These are phyloP conservation scores for Rhodinocichla rosea DNA, from an alignment of 2,113 vertebrate species.

Conservation along the genomic window DNA sequence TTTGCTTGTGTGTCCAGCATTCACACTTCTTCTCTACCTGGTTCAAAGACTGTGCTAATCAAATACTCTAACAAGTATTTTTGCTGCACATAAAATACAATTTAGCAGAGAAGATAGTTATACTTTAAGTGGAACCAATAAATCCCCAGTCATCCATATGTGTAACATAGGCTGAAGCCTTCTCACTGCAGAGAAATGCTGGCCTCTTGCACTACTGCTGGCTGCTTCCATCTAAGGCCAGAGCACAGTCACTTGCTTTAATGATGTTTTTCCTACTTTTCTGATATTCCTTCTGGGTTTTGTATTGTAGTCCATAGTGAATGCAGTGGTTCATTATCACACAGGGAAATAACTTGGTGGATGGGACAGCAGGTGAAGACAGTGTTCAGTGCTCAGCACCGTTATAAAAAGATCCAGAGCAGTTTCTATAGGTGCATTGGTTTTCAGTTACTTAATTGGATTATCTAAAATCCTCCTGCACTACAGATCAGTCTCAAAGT, in stretches of 20 bases:
- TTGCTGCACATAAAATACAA: not conserved
- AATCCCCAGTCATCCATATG: not conserved
- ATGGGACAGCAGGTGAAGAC: not conserved
- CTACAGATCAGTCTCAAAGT: not conserved
- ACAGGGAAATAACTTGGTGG: not conserved
- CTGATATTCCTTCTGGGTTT: not conserved
- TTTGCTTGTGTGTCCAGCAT: not conserved
- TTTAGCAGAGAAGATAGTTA: not conserved
- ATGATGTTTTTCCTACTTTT: not conserved
- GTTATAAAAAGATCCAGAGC: not conserved
- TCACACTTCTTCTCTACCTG: not conserved
- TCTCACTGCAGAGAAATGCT: not conserved
- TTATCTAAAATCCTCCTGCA: not conserved
- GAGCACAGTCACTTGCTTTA: not conserved
- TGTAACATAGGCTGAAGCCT: not conserved
- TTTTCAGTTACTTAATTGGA: not conserved
- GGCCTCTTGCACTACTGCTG: not conserved
- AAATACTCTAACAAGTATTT: not conserved
- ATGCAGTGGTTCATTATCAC: not conserved
- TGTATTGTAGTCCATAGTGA: not conserved
- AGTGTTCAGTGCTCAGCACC: not conserved
- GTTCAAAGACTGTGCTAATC: not conserved
- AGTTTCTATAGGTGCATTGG: not conserved
- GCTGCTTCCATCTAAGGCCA: not conserved
- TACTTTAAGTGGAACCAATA: not conserved